phyloP scores from a whole-genome alignment of 2,797 vertebrate species.

The Anas capensis region DNA sequence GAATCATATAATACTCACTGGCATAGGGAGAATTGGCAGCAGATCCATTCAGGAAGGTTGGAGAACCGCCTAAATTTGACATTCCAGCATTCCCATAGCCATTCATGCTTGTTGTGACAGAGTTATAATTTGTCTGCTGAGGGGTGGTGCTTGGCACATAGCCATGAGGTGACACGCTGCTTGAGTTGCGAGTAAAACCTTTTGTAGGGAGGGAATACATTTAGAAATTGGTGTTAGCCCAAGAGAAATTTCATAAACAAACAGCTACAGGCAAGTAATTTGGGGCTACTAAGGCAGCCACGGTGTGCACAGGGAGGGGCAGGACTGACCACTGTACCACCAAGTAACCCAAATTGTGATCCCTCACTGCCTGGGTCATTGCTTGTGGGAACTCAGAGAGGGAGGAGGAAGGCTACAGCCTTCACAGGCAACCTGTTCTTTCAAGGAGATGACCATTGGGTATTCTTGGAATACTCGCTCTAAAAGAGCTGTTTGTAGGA shows the following conservation, averaged over 20 bases:
- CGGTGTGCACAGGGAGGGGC: accelerated
- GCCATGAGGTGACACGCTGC: constrained; percentile 96
- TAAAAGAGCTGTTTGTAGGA: constrained; percentile 10
- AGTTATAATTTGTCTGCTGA: constrained; percentile 95
- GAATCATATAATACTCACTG: constrained; percentile 85
- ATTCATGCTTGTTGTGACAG: constrained; percentile 96
- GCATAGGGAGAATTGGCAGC: constrained; percentile 98
- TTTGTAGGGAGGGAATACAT: constrained; percentile 45
- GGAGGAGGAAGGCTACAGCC: neutral
- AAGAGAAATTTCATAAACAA: neutral
- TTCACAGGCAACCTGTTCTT: neutral
- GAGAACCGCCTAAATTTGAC: constrained; percentile 95
- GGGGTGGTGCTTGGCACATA: constrained; percentile 97
- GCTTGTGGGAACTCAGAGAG: neutral
- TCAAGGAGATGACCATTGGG: neutral
- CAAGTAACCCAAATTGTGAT: neutral
- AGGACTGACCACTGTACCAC: neutral
- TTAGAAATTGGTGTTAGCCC: constrained; percentile 3
- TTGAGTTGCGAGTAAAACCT: constrained; percentile 97
- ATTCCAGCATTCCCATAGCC: constrained; percentile 95
- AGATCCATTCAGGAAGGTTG: constrained; percentile 96
- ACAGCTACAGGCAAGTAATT: neutral
- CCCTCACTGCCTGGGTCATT: neutral
- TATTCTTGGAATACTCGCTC: neutral
- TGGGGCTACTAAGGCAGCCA: neutral